Percentiles rank a stretch among this genome's conserved stretches.
phyloP scores from a whole-genome alignment of 2,797 vertebrate species.

The Neopelma chrysocephalum region DNA sequence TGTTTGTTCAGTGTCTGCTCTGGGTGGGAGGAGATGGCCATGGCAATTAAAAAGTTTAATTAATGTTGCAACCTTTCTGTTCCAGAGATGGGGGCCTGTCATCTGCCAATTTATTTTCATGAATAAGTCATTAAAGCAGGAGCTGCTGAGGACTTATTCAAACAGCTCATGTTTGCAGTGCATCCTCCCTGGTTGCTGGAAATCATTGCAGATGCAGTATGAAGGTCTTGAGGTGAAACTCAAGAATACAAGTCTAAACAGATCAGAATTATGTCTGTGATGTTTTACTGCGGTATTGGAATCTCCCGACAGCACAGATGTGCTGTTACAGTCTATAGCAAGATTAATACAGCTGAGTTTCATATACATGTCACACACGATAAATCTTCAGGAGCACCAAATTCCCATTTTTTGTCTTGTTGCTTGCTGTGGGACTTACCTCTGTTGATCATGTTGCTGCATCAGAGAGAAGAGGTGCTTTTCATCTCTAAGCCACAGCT shows the following conservation, averaged over 20 bases:
- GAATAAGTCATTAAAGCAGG: conserved; percentile 35
- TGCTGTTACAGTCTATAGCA: not conserved
- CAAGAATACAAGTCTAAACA: not conserved
- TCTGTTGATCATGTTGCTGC: not conserved
- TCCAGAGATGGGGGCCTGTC: not conserved
- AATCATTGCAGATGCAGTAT: not conserved
- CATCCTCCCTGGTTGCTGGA: not conserved
- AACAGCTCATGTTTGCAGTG: not conserved
- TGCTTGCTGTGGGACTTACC: not conserved
- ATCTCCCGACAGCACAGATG: not conserved
- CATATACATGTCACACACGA: not conserved
- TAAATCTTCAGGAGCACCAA: not conserved
- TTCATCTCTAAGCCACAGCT: not conserved
- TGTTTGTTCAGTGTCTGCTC: conserved; percentile 29
- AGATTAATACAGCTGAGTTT: not conserved
- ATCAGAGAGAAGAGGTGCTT: not conserved
- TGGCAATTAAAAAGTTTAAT: conserved; percentile 55
- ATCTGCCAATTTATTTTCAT: conserved; percentile 36
- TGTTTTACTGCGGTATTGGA: not conserved
- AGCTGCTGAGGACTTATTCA: not conserved
- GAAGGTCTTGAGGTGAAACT: not conserved
- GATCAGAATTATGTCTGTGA: not conserved
- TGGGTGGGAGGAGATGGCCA: not conserved
- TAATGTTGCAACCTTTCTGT: conserved; percentile 48
- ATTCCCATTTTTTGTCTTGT: not conserved